phyloP scores from a whole-genome alignment of 2,888 invertebrate genomes.

The Mythimna pallens region DNA sequence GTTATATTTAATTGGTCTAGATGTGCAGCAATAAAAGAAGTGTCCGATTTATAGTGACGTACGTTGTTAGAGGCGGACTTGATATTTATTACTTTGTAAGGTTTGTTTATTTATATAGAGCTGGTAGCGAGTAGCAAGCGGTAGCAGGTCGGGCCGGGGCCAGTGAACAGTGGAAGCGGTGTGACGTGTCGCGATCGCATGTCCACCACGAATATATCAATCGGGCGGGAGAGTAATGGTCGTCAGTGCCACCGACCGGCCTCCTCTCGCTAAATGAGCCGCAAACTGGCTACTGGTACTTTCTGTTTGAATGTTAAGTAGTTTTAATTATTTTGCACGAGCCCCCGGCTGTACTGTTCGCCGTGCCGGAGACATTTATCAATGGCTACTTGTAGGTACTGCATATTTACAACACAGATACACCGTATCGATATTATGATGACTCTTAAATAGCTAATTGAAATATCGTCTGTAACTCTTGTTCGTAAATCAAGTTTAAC shows the following conservation, averaged over 20 bases:
- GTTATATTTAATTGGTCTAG: slow-evolving; percentile 80
- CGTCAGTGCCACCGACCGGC: slow-evolving; percentile 76
- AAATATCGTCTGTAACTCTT: slow-evolving; percentile 70
- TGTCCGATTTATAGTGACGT: slow-evolving; percentile 82
- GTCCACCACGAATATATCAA: slow-evolving; percentile 88
- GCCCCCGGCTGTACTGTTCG: slow-evolving; percentile 79
- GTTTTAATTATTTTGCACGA: slow-evolving; percentile 89
- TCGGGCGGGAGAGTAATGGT: slow-evolving; percentile 85
- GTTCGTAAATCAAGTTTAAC: slow-evolving; percentile 56
- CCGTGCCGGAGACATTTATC: slow-evolving; percentile 80
- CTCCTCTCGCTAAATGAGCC: slow-evolving; percentile 81
- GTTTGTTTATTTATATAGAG: slow-evolving; percentile 78
- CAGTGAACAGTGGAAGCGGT: slow-evolving; percentile 72
- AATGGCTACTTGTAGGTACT: slow-evolving; percentile 64
- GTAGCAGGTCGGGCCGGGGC: slow-evolving; percentile 61
- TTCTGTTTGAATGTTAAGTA: slow-evolving; percentile 89
- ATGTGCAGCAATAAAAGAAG: slow-evolving; percentile 81
- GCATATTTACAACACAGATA: slow-evolving; percentile 64
- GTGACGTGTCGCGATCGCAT: slow-evolving; percentile 89
- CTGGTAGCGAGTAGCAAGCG: slow-evolving; percentile 64
- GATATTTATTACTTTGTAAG: slow-evolving; percentile 81
- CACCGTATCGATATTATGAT: slow-evolving; percentile 76
- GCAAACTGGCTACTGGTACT: slow-evolving; percentile 84
- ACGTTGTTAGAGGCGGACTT: slow-evolving; percentile 77
- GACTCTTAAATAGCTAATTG: slow-evolving; percentile 73